A percentile compares a stretch with the other conserved stretches of the same genome.
Evolutionary conservation across 2,113 vertebrate genomes (phyloP).

Genomic region (Symphodus melops): DNA sequence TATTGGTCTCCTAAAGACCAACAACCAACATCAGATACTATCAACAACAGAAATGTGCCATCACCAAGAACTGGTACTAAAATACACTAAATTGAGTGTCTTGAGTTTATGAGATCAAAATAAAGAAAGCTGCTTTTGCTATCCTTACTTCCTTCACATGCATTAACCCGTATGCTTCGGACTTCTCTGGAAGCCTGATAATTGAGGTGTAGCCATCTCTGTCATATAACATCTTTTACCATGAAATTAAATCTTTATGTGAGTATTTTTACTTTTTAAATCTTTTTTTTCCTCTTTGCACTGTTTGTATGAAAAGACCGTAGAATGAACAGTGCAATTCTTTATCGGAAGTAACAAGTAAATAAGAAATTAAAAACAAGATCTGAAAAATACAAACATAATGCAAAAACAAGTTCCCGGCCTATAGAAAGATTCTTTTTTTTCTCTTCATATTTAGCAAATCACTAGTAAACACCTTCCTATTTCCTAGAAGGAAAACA

Average conservation of each 20-base stretch:
- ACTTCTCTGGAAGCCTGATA: conserved; percentile 65
- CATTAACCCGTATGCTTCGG: conserved; percentile 74
- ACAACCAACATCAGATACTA: conserved; percentile 56
- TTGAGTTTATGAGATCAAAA: conserved; percentile 44
- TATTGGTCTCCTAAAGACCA: conserved; percentile 53
- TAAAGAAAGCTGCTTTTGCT: conserved; percentile 42
- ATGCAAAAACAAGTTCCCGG: conserved; percentile 73
- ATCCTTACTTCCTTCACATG: conserved; percentile 59
- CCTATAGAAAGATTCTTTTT: conserved; percentile 71
- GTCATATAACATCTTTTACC: conserved; percentile 15
- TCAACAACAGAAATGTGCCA: conserved; percentile 51
- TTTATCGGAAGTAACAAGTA: conserved; percentile 42
- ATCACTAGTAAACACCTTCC: conserved; percentile 52
- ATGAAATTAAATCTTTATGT: conserved; percentile 54
- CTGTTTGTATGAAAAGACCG: conserved; percentile 54
- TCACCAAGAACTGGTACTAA: conserved; percentile 35
- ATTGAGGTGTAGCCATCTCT: conserved; percentile 62
- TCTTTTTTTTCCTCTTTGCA: conserved; percentile 27
- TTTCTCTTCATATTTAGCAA: conserved; percentile 73
- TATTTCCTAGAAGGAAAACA: conserved; percentile 41
- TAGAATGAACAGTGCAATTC: conserved; percentile 60
- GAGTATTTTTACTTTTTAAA: conserved; percentile 33
- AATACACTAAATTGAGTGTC: conserved; percentile 24
- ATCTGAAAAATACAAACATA: conserved; percentile 75
- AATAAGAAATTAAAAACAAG: conserved; percentile 74